Evolutionary conservation across 2,113 vertebrate genomes (phyloP), one percentile per base, ranked within the genome.

Genomic region (Plectropomus leopardus): DNA sequence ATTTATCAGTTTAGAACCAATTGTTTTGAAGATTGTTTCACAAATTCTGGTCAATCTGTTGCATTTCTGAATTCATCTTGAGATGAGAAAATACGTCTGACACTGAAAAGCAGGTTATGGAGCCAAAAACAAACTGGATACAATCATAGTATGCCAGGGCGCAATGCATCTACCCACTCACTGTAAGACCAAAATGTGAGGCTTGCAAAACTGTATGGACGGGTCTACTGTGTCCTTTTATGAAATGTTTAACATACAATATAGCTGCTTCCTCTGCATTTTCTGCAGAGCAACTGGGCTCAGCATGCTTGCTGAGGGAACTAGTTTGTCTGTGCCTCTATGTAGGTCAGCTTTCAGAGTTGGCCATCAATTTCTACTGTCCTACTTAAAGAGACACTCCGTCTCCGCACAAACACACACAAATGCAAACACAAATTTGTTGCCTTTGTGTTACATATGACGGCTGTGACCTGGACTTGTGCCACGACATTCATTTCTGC

Each of bases 311-410:
- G 88, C 87, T 89, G 90, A 82, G 86, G 89, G 85, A 93, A 94
- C 91, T 89, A 93, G 91, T 94, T 92, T 91, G 89, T 94, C 88
- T 94, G 86, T 86, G 90, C 91, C 92, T 94, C 86, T 94, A 95
- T 94, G 92, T 95, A 95, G 95, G 94, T 95, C 95, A 95, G 91
- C 92, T 85, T 91, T 92, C 92, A 94, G 94, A 88, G 88, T 87
- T 88, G 91, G 94, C 93, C 92, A 95, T 95, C 94, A 92, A 95
- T 95, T 95, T 92, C 82, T 76, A 91, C 84, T 94, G 94, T 93
- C 94, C 94, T 94, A 95, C 91, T 95, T 67, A 95, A 93, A 87
- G 81, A 89, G 89, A 86, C 78, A 84, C 86, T 47, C 84, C 19
- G 57, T 82, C 78, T 73, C 72, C 64, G 61, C 76, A 51, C 59